Evolutionary conservation across 2,113 vertebrate genomes (phyloP).

Genomic region (Dromaius novaehollandiae): DNA sequence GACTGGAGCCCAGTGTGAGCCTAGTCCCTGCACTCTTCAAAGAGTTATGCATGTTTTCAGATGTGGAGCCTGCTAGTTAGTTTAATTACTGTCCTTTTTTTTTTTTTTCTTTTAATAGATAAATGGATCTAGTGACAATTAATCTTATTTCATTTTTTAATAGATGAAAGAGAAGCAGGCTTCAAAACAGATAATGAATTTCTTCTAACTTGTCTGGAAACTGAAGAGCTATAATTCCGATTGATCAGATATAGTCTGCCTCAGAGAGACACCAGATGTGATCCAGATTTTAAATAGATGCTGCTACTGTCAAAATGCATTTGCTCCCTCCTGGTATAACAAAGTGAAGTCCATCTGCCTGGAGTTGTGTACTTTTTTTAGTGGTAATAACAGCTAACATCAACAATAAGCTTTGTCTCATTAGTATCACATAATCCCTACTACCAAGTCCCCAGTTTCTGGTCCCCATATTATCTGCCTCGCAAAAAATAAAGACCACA

Average conservation of each 20-base stretch:
- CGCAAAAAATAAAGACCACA: conserved; percentile 69
- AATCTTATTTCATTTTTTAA: conserved; percentile 33
- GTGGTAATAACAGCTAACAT: conserved; percentile 66
- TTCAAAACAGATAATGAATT: conserved; percentile 64
- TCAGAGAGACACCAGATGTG: conserved; percentile 65
- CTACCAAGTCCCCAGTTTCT: conserved; percentile 62
- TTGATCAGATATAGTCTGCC: conserved; percentile 60
- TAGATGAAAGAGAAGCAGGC: conserved; percentile 48
- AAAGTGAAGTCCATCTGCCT: conserved; percentile 65
- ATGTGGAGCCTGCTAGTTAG: conserved; percentile 7
- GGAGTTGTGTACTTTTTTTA: conserved; percentile 50
- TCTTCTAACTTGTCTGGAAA: conserved; percentile 43
- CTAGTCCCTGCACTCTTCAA: conserved; percentile 27
- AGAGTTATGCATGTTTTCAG: conserved; percentile 46
- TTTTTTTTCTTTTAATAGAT: not conserved
- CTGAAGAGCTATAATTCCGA: conserved; percentile 55
- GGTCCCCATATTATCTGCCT: conserved; percentile 66
- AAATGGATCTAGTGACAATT: conserved; percentile 25
- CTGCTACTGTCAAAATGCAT: conserved; percentile 57
- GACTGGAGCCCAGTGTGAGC: not conserved
- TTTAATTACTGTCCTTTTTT: conserved; percentile 29
- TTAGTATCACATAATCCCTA: conserved; percentile 72
- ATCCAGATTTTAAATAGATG: conserved; percentile 65
- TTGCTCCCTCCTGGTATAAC: conserved; percentile 49
- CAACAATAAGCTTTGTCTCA: conserved; percentile 71